These are phyloP conservation scores for Taeniopygia guttata DNA, from an alignment of 2,797 vertebrate species.

Conservation along the genomic window DNA sequence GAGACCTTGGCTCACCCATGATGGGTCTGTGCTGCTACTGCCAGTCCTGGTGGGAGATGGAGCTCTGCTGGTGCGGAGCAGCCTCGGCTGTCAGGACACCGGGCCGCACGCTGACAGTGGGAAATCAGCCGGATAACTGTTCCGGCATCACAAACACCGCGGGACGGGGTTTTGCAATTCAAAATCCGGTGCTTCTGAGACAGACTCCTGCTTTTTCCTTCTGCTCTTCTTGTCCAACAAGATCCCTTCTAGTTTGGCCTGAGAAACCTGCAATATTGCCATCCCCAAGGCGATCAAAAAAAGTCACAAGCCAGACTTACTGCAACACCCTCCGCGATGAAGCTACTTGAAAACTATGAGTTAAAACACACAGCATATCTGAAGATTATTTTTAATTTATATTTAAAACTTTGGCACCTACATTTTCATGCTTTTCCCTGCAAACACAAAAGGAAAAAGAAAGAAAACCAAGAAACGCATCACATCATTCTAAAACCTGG, in stretches of 20 bases:
- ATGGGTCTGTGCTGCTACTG: not conserved
- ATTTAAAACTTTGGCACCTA: slow-evolving; percentile 5
- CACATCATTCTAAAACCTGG: not conserved
- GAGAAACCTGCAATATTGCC: slow-evolving; percentile 54
- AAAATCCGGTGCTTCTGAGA: not conserved
- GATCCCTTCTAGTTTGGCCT: slow-evolving; percentile 44
- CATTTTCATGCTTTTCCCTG: not conserved
- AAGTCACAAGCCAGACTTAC: not conserved
- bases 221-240: slow-evolving; percentile 45
- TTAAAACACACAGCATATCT: not conserved
- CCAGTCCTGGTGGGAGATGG: not conserved
- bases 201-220: not conserved
- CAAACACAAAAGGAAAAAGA: not conserved
- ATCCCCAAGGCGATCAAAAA: not conserved
- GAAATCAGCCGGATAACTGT: not conserved
- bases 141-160: accelerated
- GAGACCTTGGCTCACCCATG: accelerated
- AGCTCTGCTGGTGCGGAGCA: not conserved
- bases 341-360: not conserved
- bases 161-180: slow-evolving; percentile 28
- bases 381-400: slow-evolving; percentile 12
- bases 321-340: not conserved
- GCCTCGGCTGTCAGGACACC: not conserved
- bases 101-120: accelerated
- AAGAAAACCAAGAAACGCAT: not conserved